phyloP scores from a whole-genome alignment of 2,113 vertebrate genomes.

The Phylloscopus whistleri region DNA sequence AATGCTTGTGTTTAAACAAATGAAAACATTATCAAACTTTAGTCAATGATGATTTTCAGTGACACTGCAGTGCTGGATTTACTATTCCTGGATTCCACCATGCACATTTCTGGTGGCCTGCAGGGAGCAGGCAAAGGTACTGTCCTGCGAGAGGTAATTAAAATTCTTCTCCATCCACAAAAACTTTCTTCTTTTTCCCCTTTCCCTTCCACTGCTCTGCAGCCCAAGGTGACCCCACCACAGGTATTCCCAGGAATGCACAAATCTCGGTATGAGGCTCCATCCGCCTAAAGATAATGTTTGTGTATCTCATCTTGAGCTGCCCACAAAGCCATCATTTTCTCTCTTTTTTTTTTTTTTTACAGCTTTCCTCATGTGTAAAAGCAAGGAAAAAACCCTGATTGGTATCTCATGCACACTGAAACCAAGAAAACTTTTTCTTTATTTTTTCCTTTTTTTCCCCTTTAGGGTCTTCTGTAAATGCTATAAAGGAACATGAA shows the following conservation, averaged over 20 bases:
- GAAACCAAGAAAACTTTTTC: neutral
- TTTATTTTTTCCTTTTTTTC: rapidly evolving
- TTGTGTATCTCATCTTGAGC: neutral
- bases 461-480: neutral
- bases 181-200: neutral
- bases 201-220: neutral
- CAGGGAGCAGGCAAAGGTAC: neutral
- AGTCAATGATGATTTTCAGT: neutral
- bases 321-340: neutral
- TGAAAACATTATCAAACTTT: slow-evolving; percentile 19
- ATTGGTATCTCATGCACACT: neutral
- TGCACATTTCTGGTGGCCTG: neutral
- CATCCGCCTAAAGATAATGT: neutral
- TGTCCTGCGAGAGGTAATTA: neutral
- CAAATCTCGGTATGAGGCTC: neutral
- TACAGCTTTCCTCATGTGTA: neutral
- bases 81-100: neutral
- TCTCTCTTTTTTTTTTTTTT: neutral
- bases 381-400: neutral
- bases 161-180: neutral
- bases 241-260: neutral
- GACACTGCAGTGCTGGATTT: neutral
- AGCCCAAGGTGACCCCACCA: neutral
- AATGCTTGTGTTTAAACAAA: slow-evolving; percentile 22
- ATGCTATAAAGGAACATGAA: neutral